Evolutionary conservation across 2,113 vertebrate species (phyloP).

Genomic region (Chloebia gouldiae): DNA sequence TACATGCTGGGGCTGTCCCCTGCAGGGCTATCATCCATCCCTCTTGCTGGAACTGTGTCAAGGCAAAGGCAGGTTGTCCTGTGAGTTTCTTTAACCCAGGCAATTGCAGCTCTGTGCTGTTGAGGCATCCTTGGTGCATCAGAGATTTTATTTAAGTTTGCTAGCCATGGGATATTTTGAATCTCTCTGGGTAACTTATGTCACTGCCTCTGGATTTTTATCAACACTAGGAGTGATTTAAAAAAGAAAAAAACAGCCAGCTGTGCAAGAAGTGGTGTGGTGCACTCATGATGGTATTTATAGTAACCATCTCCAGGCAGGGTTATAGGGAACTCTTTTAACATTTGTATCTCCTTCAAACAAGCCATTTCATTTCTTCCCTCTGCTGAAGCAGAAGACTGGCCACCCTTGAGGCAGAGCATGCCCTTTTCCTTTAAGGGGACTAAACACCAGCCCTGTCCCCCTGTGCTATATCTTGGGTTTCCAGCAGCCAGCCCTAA

Average conservation of each 20-base stretch:
- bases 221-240: not conserved
- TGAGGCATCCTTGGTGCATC: not conserved
- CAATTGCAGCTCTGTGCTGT: not conserved
- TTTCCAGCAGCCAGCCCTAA: not conserved
- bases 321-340: not conserved
- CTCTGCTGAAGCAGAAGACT: not conserved
- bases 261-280: not conserved
- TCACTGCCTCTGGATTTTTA: slow-evolving; percentile 11
- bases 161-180: not conserved
- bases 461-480: not conserved
- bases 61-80: not conserved
- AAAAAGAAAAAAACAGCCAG: not conserved
- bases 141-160: slow-evolving; percentile 10
- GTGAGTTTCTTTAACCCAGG: not conserved
- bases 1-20: not conserved
- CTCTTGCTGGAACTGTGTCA: not conserved
- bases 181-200: not conserved
- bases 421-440: fast-evolving
- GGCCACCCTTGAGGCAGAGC: not conserved
- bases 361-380: not conserved
- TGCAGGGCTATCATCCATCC: not conserved
- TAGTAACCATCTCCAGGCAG: not conserved
- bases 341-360: not conserved
- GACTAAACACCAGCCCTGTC: not conserved
- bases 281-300: not conserved